A percentile compares a stretch with the other conserved stretches of the same genome.
These are phyloP conservation scores for Neosilurus mollespiculum DNA, from an alignment of 2,797 vertebrate species.

Conservation along the genomic window DNA sequence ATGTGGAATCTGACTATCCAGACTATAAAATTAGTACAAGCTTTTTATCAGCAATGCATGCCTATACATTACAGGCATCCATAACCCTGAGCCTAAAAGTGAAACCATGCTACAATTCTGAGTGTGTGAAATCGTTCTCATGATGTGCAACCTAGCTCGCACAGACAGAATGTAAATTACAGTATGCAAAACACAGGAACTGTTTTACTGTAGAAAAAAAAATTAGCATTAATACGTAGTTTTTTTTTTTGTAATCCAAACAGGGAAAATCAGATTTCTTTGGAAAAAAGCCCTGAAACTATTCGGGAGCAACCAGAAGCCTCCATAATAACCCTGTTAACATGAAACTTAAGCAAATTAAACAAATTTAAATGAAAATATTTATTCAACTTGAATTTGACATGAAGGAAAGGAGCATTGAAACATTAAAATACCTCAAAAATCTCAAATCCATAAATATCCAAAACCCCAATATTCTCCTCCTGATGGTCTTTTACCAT, in stretches of 20 bases:
- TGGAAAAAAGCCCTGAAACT: background rate
- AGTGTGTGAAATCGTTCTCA: background rate
- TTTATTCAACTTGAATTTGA: background rate
- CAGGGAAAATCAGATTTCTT: background rate
- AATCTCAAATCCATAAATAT: conserved; percentile 99
- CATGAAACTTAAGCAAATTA: background rate
- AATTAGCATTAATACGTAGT: background rate
- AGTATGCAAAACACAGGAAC: background rate
- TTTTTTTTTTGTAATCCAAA: background rate
- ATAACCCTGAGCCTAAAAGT: background rate
- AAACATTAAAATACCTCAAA: conserved; percentile 81
- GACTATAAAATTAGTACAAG: too few species aligned
- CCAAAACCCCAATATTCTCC: conserved; percentile 91
- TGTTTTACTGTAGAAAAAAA: background rate
- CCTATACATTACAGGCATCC: background rate
- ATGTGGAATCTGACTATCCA: background rate
- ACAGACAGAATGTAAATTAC: background rate
- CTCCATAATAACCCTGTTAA: background rate
- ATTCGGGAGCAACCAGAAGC: background rate
- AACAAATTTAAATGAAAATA: background rate
- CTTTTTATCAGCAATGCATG: too few species aligned
- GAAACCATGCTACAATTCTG: background rate
- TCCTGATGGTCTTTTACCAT: conserved; percentile 95
- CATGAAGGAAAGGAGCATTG: background rate
- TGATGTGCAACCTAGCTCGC: background rate